Percentiles rank a stretch among this genome's conserved stretches.
Conservation (phyloP, 1,140 invertebrate genomes). For the Proales similis region DNA sequence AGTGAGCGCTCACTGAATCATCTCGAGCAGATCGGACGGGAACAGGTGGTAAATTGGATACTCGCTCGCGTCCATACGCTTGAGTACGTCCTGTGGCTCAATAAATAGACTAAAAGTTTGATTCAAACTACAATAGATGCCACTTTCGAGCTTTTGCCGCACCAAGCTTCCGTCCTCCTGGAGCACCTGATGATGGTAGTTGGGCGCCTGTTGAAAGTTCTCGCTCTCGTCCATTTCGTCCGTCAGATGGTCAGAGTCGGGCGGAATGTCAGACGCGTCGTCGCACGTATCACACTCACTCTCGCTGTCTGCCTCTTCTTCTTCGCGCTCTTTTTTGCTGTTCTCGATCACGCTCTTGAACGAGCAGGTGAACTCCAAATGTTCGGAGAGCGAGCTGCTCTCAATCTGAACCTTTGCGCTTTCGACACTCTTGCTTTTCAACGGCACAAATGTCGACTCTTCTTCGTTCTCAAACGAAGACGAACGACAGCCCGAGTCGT, state of each 20-base stretch:
- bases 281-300: constrained; percentile 33
- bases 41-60: constrained; percentile 16
- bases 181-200: constrained; percentile 12
- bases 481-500: constrained; percentile 32
- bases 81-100: constrained; percentile 22
- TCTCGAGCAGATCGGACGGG: too few species aligned
- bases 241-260: constrained; percentile 20
- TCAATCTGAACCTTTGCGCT: background rate
- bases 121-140: constrained; percentile 34
- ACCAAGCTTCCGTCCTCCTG: constrained; percentile 22
- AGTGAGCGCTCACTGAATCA: too few species aligned
- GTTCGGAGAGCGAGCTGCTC: constrained; percentile 13
- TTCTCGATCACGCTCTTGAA: constrained; percentile 11
- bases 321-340: constrained; percentile 4
- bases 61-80: constrained; percentile 11
- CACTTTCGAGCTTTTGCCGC: constrained; percentile 18
- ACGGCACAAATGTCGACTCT: constrained; percentile 11
- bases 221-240: constrained; percentile 12
- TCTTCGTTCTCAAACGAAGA: constrained; percentile 30
- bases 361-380: constrained; percentile 35
- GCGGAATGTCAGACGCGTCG: constrained; percentile 24
- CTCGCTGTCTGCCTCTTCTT: constrained; percentile 26
- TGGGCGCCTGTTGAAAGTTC: constrained; percentile 30
- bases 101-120: background rate
- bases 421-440: constrained; percentile 8